Evolutionary conservation across 2,113 vertebrate species (phyloP).

Genomic region (Ochotona princeps): DNA sequence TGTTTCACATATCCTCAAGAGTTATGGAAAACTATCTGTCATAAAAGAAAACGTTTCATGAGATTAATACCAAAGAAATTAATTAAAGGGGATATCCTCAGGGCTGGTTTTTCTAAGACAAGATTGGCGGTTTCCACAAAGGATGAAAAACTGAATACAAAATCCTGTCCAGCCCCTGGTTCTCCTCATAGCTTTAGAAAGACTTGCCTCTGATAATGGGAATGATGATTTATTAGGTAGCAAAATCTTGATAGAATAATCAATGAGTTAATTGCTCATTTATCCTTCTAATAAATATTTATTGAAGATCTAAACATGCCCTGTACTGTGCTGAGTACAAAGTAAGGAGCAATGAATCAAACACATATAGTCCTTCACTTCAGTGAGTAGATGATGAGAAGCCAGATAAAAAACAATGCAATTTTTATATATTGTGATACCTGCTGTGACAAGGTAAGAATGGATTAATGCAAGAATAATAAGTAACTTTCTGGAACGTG

Average conservation of each 20-base stretch:
- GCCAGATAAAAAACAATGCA: not conserved
- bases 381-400: not conserved
- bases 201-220: conserved; percentile 23
- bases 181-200: not conserved
- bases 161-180: not conserved
- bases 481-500: not conserved
- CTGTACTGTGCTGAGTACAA: not conserved
- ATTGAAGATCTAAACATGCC: not conserved
- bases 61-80: conserved; percentile 42
- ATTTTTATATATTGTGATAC: not conserved
- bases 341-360: conserved; percentile 15
- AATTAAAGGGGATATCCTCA: not conserved
- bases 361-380: not conserved
- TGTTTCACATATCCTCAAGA: conserved; percentile 8
- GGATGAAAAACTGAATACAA: not conserved
- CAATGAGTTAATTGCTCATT: conserved; percentile 57
- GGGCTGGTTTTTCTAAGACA: not conserved
- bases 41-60: conserved; percentile 47
- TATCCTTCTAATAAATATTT: conserved; percentile 36
- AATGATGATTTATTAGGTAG: conserved; percentile 1
- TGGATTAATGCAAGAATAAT: not conserved
- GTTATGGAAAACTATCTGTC: conserved; percentile 14
- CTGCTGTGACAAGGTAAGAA: not conserved
- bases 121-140: not conserved
- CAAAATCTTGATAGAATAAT: conserved; percentile 47